Percentiles rank a stretch among this genome's conserved stretches.
Evolutionary conservation across 2,888 invertebrate genomes (phyloP).

Genomic region (Andrena hattorfiana): DNA sequence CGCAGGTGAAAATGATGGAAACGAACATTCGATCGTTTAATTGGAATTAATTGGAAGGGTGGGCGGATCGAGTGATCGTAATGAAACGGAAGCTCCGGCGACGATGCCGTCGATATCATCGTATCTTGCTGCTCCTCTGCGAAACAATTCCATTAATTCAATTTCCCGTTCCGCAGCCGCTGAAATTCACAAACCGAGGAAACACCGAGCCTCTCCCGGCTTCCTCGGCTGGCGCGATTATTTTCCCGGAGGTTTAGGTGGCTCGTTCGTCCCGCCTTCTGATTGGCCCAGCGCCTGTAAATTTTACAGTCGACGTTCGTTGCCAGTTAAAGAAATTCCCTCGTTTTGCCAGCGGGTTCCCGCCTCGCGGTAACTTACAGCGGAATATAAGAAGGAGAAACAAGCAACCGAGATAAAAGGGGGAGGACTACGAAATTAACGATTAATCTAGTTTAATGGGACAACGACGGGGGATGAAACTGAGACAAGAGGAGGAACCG

Average conservation of each 20-base stretch:
- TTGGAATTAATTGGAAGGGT: not conserved
- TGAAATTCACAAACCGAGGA: slow-evolving; percentile 31
- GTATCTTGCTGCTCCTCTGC: not conserved
- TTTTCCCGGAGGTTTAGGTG: slow-evolving; percentile 35
- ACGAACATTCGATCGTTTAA: not conserved
- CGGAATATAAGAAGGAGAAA: slow-evolving; percentile 2
- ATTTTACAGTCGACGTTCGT: slow-evolving; percentile 48
- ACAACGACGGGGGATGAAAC: not conserved
- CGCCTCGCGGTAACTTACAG: slow-evolving; percentile 4
- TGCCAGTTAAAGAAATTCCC: slow-evolving; percentile 44
- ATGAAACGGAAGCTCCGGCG: not conserved
- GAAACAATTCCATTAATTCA: slow-evolving; percentile 50
- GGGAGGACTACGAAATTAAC: slow-evolving; percentile 25
- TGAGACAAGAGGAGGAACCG: not conserved
- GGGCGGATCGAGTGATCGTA: not conserved
- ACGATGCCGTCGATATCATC: not conserved
- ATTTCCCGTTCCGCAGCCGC: slow-evolving; percentile 11
- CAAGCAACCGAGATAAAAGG: slow-evolving; percentile 10
- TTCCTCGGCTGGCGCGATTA: slow-evolving; percentile 32
- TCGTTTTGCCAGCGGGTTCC: slow-evolving; percentile 2
- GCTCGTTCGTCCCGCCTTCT: slow-evolving; percentile 31
- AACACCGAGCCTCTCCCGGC: not conserved
- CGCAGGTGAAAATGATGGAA: not conserved
- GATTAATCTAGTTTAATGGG: slow-evolving; percentile 35
- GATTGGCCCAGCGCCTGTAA: slow-evolving; percentile 47